A percentile compares a stretch with the other conserved stretches of the same genome.
These are phyloP conservation scores for Andricus grossulariae DNA, from an alignment of 1,140 invertebrate species.

Conservation along the genomic window DNA sequence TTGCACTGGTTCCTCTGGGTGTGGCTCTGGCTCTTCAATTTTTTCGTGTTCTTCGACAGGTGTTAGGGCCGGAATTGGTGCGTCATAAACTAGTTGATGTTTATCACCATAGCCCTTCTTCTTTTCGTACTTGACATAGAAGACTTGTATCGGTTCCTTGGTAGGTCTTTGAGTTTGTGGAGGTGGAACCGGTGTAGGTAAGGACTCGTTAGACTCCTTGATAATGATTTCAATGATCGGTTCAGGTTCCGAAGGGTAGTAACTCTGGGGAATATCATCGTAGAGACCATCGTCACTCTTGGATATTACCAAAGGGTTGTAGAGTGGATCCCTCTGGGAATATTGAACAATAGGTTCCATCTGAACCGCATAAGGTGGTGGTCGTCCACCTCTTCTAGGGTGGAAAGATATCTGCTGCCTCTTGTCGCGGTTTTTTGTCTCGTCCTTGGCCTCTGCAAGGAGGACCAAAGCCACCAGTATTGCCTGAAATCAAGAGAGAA, in stretches of 20 bases:
- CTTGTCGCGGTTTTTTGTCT: slow-evolving; percentile 64
- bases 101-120: slow-evolving; percentile 78
- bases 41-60: slow-evolving; percentile 7
- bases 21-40: not conserved
- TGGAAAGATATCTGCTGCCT: slow-evolving; percentile 66
- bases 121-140: slow-evolving; percentile 92
- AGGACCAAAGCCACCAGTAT: slow-evolving; percentile 52
- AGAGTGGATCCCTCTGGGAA: slow-evolving; percentile 85
- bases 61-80: slow-evolving; percentile 82
- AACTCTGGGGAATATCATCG: slow-evolving; percentile 70
- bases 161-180: slow-evolving; percentile 78
- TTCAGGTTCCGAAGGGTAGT: slow-evolving; percentile 87
- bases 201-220: slow-evolving; percentile 89
- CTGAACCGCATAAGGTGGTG: slow-evolving; percentile 85
- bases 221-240: slow-evolving; percentile 95
- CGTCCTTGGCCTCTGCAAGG: slow-evolving; percentile 59
- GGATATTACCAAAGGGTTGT: slow-evolving; percentile 78
- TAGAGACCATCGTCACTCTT: slow-evolving; percentile 75
- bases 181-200: slow-evolving; percentile 81
- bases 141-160: slow-evolving; percentile 91
- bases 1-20: not conserved
- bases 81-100: slow-evolving; percentile 85
- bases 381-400: slow-evolving; percentile 59
- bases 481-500: slow-evolving; percentile 57
- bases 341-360: slow-evolving; percentile 88